Conservation (phyloP, 2,113 vertebrate genomes). For the Nothobranchius furzeri region DNA sequence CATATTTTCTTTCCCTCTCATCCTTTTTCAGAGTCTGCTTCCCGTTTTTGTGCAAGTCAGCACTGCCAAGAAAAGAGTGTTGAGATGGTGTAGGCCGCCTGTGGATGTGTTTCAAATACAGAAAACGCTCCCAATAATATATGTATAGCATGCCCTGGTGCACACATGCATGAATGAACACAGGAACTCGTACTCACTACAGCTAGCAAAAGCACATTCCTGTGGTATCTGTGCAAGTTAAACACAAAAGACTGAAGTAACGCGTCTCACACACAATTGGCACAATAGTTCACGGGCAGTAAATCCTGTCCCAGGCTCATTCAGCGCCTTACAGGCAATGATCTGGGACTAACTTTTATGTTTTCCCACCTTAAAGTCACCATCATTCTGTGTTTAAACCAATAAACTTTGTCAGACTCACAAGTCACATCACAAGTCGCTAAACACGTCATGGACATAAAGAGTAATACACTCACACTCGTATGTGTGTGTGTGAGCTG, state of each 20-base stretch:
- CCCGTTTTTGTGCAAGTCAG: conserved; percentile 9
- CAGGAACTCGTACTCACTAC: conserved; percentile 36
- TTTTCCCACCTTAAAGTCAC: conserved; percentile 33
- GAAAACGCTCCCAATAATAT: conserved; percentile 56
- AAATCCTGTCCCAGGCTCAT: conserved; percentile 56
- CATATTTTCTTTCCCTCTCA: conserved; percentile 12
- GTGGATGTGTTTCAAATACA: conserved; percentile 64
- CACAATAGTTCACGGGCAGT: conserved; percentile 45
- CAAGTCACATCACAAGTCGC: conserved; percentile 38
- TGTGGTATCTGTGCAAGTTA: conserved; percentile 67
- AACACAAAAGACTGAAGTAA: conserved; percentile 73
- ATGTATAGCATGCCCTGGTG: conserved; percentile 56
- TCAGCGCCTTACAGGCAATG: conserved; percentile 43
- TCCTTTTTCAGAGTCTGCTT: conserved; percentile 26
- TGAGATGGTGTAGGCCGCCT: conserved; percentile 54
- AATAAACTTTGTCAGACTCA: conserved; percentile 48
- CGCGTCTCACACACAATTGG: conserved; percentile 57
- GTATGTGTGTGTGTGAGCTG: too few relatives aligned
- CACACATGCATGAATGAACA: conserved; percentile 47
- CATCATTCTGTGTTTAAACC: conserved; percentile 36
- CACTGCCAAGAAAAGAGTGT: conserved; percentile 53
- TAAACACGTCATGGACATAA: conserved; percentile 27
- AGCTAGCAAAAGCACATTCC: conserved; percentile 75
- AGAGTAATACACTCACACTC: conserved; percentile 18
- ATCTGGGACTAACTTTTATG: conserved; percentile 63